Evolutionary conservation across 1,140 invertebrate species (phyloP), one percentile per base, ranked within the genome.

Genomic region (Drosophila burlai): DNA sequence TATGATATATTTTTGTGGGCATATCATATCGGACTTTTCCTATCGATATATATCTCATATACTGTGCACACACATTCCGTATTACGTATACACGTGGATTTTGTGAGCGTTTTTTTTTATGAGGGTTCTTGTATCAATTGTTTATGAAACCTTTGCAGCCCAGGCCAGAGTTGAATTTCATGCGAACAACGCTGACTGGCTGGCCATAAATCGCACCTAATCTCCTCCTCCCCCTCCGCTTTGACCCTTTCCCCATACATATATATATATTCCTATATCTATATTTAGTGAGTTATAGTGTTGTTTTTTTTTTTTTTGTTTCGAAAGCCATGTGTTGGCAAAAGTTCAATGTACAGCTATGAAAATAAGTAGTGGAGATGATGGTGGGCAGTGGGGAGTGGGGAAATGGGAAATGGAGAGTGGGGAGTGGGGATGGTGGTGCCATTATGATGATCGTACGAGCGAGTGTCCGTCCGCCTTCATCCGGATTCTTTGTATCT

Each of bases 261-360:
- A 31, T 34, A 16, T 34, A 43, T 58, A 40, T 63, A 10, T 26
- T 18, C 13, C 31, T 58, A 42, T 58, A 43, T 58, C 34, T 58
- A 43, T 58, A 58, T 58, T 38, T 58, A 58, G 55, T 24, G 55
- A 13, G 38, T 31, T 29, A 49, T 49, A 49, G 46, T 49, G 46
- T 49, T 31, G 54, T 2, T 18, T 13, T 16, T 34, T 36, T 40
- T 43, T 36, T 36, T 11, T 36, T 13, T 36, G 31, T 7, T 36
- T 26, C 49, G 50, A 43, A 21, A 69, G 24, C 16, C 47, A 57
- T 76, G 61, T 46, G 49, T 58, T 55, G 58, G 46, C 60, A 58
- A 77, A 73, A 84, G 81, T 84, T 84, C 81, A 84, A 84, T 80
- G 81, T 77, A 77, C 81, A 83, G 67, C 67, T 71, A 68, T 55